Conservation (phyloP, 2,888 invertebrate genomes). For the Drosophila picticornis region DNA sequence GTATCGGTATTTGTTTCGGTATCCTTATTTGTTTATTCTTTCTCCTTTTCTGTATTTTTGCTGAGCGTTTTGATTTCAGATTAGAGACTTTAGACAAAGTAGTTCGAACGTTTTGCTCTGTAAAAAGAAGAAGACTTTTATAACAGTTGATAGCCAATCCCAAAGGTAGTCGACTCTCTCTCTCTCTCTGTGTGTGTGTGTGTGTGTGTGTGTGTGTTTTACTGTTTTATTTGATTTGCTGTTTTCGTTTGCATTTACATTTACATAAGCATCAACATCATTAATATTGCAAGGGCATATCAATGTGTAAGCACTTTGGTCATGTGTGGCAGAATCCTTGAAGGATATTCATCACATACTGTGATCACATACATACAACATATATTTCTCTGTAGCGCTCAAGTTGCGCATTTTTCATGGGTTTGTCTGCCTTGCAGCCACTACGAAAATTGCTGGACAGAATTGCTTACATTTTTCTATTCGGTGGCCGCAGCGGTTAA, state of each 20-base stretch:
- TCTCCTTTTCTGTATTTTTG: slow-evolving; percentile 9
- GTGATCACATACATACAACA: neutral
- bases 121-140: slow-evolving; percentile 22
- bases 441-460: neutral
- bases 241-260: slow-evolving; percentile 56
- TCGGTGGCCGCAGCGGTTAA: neutral
- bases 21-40: slow-evolving; percentile 38
- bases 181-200: neutral
- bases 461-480: slow-evolving; percentile 1
- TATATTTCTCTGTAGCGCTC: neutral
- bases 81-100: slow-evolving; percentile 41
- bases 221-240: slow-evolving; percentile 57
- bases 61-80: slow-evolving; percentile 53
- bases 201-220: slow-evolving; percentile 5
- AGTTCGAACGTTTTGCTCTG: slow-evolving; percentile 34
- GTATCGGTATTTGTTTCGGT: slow-evolving; percentile 26
- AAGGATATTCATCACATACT: neutral
- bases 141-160: slow-evolving; percentile 11
- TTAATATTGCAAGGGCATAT: slow-evolving; percentile 70
- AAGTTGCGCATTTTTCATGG: neutral
- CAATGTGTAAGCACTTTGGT: slow-evolving; percentile 53
- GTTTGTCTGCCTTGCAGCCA: neutral
- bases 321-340: neutral
- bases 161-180: neutral
- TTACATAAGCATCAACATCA: slow-evolving; percentile 71